Percentiles rank a stretch among this genome's conserved stretches.
Evolutionary conservation across 2,888 invertebrate species (phyloP).

Genomic region (Macrosoma leucophasiata): DNA sequence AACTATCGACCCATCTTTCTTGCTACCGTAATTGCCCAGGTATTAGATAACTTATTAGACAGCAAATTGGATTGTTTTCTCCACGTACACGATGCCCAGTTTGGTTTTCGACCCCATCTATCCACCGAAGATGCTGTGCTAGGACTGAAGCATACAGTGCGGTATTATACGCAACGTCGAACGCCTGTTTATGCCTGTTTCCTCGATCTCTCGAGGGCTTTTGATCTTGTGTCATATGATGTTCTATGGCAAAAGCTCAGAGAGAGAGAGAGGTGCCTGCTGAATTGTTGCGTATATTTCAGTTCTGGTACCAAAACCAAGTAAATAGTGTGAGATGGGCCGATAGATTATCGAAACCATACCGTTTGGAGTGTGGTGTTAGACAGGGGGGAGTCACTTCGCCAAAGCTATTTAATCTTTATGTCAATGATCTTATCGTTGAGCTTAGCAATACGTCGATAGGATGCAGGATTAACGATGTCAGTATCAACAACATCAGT

Average conservation of each 20-base stretch:
- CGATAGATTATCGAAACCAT: too few relatives aligned
- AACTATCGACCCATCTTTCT: too few relatives aligned
- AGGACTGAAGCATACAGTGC: constrained; percentile 16
- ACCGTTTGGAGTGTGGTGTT: constrained; percentile 14
- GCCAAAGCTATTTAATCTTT: constrained; percentile 12
- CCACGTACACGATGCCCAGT: constrained; percentile 26
- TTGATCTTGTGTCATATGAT: too few relatives aligned
- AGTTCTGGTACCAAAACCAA: too few relatives aligned
- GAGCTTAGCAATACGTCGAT: constrained; percentile 12
- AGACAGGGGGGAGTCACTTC: constrained; percentile 19
- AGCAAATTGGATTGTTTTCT: too few relatives aligned
- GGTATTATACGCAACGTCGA: constrained; percentile 7
- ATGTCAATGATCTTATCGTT: constrained; percentile 12
- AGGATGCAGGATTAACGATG: constrained; percentile 11
- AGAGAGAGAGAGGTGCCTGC: too few relatives aligned
- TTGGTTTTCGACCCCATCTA: constrained; percentile 23
- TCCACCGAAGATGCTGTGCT: constrained; percentile 23
- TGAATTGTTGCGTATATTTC: too few relatives aligned
- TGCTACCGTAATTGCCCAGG: too few relatives aligned
- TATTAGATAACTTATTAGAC: too few relatives aligned
- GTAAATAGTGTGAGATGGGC: too few relatives aligned
- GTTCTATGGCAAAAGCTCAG: too few relatives aligned
- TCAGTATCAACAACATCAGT: constrained; percentile 12
- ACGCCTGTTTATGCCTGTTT: constrained; percentile 19
- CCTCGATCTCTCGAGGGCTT: constrained; percentile 18